Percentiles rank a stretch among this genome's conserved stretches.
Evolutionary conservation across 2,113 vertebrate genomes (phyloP).

Genomic region (Oreochromis niloticus): DNA sequence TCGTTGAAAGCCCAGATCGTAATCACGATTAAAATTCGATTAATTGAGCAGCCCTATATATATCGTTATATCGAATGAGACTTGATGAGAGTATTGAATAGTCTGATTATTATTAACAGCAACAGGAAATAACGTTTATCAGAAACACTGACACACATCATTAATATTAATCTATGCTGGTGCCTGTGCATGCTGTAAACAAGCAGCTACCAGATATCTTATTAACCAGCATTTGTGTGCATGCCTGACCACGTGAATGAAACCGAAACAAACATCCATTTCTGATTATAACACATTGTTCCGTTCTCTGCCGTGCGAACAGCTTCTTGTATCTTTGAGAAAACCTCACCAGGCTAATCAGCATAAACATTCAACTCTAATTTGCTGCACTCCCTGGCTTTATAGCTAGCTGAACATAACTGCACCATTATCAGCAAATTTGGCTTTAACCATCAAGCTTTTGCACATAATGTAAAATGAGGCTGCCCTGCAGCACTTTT

Average conservation of each 20-base stretch:
- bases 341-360: background rate
- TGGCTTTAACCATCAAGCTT: background rate
- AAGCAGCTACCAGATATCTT: background rate
- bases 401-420: background rate
- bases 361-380: background rate
- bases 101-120: background rate
- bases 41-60: background rate
- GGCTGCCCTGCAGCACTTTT: background rate
- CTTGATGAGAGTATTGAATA: background rate
- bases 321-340: background rate
- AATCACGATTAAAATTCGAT: too few species aligned
- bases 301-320: background rate
- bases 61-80: background rate
- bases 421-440: background rate
- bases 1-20: too few species aligned
- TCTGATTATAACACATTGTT: background rate
- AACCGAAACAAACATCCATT: background rate
- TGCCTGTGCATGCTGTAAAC: background rate
- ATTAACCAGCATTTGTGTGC: background rate
- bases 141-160: background rate
- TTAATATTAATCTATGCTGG: background rate
- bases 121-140: background rate
- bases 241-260: background rate
- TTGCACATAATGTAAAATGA: background rate
- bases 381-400: background rate